These are phyloP conservation scores for Melanotaenia nigrans DNA, from an alignment of 2,797 vertebrate species.

Conservation along the genomic window DNA sequence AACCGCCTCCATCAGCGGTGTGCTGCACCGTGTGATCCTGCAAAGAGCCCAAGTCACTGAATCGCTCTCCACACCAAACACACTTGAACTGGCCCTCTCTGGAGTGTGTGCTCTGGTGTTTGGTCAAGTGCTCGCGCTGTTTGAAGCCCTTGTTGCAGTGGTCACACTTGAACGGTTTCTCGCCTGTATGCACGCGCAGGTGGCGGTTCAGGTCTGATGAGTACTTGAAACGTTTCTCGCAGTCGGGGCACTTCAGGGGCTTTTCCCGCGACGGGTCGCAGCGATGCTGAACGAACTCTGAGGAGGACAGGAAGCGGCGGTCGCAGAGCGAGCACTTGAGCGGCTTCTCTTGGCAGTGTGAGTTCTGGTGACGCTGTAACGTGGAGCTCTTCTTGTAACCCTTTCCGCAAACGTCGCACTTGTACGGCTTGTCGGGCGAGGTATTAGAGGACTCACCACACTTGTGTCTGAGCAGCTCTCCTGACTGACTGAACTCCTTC, in stretches of 20 bases:
- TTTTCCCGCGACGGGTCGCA: slow-evolving; percentile 95
- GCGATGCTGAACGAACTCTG: slow-evolving; percentile 96
- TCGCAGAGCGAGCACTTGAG: slow-evolving; percentile 97
- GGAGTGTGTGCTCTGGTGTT: slow-evolving; percentile 94
- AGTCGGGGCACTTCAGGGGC: slow-evolving; percentile 95
- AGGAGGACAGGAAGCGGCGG: slow-evolving; percentile 96
- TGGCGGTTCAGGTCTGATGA: slow-evolving; percentile 96
- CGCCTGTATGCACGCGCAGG: slow-evolving; percentile 92
- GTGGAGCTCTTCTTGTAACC: slow-evolving; percentile 96
- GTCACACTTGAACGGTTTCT: slow-evolving; percentile 97
- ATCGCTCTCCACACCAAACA: slow-evolving; percentile 96
- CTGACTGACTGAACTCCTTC: slow-evolving; percentile 97
- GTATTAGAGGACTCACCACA: slow-evolving; percentile 84
- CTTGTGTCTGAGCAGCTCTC: slow-evolving; percentile 95
- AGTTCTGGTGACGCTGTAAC: slow-evolving; percentile 94
- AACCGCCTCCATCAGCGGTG: slow-evolving; percentile 89
- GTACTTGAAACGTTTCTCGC: slow-evolving; percentile 98
- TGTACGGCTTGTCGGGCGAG: slow-evolving; percentile 93
- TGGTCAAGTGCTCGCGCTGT: slow-evolving; percentile 95
- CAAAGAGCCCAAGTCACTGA: slow-evolving; percentile 92
- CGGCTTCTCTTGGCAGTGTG: slow-evolving; percentile 95
- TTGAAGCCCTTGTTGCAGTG: slow-evolving; percentile 98
- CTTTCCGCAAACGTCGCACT: slow-evolving; percentile 93
- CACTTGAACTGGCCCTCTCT: slow-evolving; percentile 98
- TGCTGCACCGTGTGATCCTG: slow-evolving; percentile 98